Percentiles rank a stretch among this genome's conserved stretches.
Conservation (phyloP, 2,113 vertebrate species). For the Tupaia chinensis region DNA sequence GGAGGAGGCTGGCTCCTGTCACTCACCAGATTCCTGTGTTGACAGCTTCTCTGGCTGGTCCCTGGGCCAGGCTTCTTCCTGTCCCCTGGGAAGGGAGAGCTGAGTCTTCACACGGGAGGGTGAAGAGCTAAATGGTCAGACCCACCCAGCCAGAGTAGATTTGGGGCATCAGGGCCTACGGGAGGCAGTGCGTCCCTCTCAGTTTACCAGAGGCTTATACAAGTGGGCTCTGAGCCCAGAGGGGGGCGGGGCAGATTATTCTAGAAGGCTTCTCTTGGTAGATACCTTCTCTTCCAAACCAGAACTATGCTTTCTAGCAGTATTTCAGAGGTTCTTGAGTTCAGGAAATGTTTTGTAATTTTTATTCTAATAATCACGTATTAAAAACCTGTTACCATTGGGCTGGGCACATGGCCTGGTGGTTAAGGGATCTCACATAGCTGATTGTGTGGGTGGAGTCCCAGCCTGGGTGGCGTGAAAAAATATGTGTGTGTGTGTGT, state of each 20-base stretch:
- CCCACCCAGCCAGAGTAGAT: neutral
- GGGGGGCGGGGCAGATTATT: neutral
- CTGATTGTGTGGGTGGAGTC: no score
- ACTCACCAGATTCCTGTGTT: neutral
- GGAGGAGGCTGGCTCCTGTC: slow-evolving; percentile 23
- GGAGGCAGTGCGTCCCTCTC: neutral
- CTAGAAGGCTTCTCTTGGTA: neutral
- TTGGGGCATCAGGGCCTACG: neutral
- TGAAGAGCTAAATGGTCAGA: neutral
- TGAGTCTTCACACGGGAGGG: neutral
- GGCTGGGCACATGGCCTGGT: no score
- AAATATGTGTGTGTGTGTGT: no score
- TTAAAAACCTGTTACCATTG: neutral
- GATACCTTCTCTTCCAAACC: neutral
- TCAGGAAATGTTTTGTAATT: neutral
- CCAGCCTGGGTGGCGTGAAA: no score
- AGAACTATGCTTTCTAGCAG: neutral
- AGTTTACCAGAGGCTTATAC: neutral
- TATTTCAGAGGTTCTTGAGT: neutral
- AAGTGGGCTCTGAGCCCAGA: neutral
- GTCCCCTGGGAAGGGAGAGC: neutral
- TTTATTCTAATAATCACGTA: neutral
- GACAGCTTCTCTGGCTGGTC: slow-evolving; percentile 9
- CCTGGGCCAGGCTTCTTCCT: neutral
- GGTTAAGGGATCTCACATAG: no score